These are phyloP conservation scores for Drosophila mojavensis DNA, from an alignment of 1,140 invertebrate species.

Conservation along the genomic window DNA sequence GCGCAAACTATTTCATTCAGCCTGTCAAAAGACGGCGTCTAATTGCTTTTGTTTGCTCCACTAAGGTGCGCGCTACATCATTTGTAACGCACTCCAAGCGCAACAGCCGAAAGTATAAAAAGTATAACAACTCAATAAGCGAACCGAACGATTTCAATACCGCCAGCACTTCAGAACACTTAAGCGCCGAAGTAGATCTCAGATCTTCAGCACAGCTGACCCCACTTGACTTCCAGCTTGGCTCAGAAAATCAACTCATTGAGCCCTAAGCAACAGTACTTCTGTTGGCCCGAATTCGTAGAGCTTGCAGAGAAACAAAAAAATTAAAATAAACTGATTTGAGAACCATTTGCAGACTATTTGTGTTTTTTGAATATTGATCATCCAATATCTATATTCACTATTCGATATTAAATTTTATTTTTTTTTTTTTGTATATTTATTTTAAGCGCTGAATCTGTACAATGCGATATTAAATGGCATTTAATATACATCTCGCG, in stretches of 20 bases:
- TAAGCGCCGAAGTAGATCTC: conserved; percentile 79
- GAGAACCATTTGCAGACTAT: too few species aligned
- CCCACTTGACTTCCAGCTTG: conserved; percentile 71
- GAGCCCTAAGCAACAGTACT: background rate
- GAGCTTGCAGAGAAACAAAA: too few species aligned
- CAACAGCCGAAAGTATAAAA: conserved; percentile 60
- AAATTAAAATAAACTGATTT: too few species aligned
- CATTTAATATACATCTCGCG: too few species aligned
- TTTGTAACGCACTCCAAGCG: conserved; percentile 64
- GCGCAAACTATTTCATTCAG: conserved; percentile 67
- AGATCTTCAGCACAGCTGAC: conserved; percentile 70
- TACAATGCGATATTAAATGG: too few species aligned
- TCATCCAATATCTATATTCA: too few species aligned
- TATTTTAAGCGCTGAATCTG: too few species aligned
- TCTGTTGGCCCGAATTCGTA: background rate
- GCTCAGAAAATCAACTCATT: conserved; percentile 12
- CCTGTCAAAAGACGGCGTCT: conserved; percentile 76
- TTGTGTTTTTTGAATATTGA: too few species aligned
- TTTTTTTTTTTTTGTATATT: too few species aligned
- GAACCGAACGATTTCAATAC: conserved; percentile 40
- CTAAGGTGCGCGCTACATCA: conserved; percentile 68
- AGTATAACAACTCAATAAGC: conserved; percentile 78
- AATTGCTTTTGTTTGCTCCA: conserved; percentile 81
- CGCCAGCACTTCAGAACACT: conserved; percentile 53
- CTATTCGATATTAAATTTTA: too few species aligned